Percentiles rank a stretch among this genome's conserved stretches.
Evolutionary conservation across 2,113 vertebrate genomes (phyloP).

Genomic region (Vanacampus margaritifer): DNA sequence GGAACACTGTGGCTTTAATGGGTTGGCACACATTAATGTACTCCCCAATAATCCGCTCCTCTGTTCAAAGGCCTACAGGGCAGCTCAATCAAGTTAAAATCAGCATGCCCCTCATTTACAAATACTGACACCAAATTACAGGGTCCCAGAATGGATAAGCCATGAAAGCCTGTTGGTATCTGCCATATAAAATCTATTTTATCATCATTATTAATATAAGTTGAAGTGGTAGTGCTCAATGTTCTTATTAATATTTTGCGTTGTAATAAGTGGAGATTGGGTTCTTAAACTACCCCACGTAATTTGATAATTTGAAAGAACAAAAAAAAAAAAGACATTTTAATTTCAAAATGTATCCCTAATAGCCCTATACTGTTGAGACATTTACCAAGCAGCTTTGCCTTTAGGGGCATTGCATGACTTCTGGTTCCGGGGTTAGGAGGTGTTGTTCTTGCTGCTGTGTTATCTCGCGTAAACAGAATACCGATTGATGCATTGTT

Average conservation of each 20-base stretch:
- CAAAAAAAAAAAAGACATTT: not conserved
- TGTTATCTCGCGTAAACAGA: not conserved
- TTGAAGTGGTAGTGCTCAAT: not conserved
- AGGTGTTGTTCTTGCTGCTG: not conserved
- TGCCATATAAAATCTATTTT: too few species aligned
- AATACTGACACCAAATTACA: slow-evolving; percentile 27
- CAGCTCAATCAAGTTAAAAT: slow-evolving; percentile 37
- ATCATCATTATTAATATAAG: too few species aligned
- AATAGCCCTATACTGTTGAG: not conserved
- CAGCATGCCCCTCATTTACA: slow-evolving; percentile 22
- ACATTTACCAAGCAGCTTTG: not conserved
- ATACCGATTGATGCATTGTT: not conserved
- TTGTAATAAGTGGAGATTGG: not conserved
- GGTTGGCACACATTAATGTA: slow-evolving; percentile 51
- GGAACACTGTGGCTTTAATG: slow-evolving; percentile 55
- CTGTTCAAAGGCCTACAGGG: slow-evolving; percentile 38
- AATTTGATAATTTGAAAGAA: not conserved
- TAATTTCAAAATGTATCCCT: too few species aligned
- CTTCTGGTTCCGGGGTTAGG: not conserved
- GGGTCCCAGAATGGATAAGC: not conserved
- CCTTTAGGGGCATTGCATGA: not conserved
- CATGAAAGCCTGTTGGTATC: not conserved
- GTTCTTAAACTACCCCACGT: not conserved
- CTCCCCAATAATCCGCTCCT: slow-evolving; percentile 33
- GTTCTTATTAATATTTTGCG: not conserved